phyloP scores from a whole-genome alignment of 2,113 vertebrate species.

The Myrmecophaga tridactyla region DNA sequence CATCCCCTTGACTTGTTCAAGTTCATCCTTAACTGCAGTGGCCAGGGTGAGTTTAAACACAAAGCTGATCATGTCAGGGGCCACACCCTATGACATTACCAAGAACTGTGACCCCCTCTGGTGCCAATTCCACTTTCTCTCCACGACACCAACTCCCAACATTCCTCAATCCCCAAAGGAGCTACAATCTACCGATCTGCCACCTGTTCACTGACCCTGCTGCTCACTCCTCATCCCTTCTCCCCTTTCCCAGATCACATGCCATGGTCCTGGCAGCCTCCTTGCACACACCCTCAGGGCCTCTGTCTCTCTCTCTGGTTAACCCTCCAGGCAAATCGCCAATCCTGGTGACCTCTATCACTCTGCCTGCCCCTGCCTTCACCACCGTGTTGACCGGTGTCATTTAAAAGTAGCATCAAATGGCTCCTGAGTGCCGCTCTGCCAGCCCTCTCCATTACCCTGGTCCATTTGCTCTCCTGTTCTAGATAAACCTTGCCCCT shows the following conservation, averaged over 20 bases:
- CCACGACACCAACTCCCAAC: not conserved
- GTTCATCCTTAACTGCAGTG: not conserved
- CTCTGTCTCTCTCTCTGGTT: not conserved
- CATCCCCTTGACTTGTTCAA: not conserved
- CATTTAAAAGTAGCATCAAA: too few relatives aligned
- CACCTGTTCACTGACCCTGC: not conserved
- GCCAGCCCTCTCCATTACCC: not conserved
- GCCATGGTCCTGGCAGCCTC: not conserved
- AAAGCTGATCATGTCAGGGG: not conserved
- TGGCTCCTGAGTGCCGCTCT: not conserved
- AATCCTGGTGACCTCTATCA: too few relatives aligned
- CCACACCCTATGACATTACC: not conserved
- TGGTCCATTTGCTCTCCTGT: not conserved
- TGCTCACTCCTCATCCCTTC: fast-evolving
- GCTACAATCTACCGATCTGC: not conserved
- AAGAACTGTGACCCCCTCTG: not conserved
- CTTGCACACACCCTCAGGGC: not conserved
- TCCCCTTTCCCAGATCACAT: not conserved
- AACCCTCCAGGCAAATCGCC: not conserved
- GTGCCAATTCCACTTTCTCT: not conserved
- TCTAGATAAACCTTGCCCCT: not conserved
- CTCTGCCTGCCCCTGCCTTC: not conserved
- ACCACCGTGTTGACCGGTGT: not conserved
- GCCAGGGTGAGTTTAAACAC: not conserved
- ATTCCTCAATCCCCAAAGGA: not conserved